Conservation (phyloP, 2,888 invertebrate genomes). For the Agrochola circellaris region DNA sequence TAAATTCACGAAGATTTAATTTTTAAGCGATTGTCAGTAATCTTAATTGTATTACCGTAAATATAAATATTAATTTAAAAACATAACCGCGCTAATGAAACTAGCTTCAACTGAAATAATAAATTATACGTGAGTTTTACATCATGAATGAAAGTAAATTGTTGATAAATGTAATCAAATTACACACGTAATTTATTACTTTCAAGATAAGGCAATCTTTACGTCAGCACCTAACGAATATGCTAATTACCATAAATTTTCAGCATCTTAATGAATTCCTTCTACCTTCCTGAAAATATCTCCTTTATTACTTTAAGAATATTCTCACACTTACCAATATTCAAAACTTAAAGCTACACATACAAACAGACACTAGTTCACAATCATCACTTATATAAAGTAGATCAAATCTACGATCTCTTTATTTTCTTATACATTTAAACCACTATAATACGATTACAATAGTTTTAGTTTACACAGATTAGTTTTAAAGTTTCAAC, state of each 20-base stretch:
- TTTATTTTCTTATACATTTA: slow-evolving; percentile 70
- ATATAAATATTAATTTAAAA: not conserved
- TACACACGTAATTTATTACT: slow-evolving; percentile 48
- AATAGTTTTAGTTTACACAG: slow-evolving; percentile 57
- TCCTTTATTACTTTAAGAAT: slow-evolving; percentile 20
- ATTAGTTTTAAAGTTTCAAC: slow-evolving; percentile 42
- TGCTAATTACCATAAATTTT: slow-evolving; percentile 39
- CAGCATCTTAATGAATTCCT: slow-evolving; percentile 25
- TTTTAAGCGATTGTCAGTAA: not conserved
- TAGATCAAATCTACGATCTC: slow-evolving; percentile 59
- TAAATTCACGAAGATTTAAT: not conserved
- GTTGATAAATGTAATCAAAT: slow-evolving; percentile 53
- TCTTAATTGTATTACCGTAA: not conserved
- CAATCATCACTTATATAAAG: slow-evolving; percentile 59
- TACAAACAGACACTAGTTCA: slow-evolving; percentile 59
- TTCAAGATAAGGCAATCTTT: slow-evolving; percentile 37
- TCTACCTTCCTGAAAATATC: slow-evolving; percentile 14
- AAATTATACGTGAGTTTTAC: not conserved
- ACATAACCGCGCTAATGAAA: not conserved
- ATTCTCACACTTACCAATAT: slow-evolving; percentile 66
- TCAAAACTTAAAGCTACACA: slow-evolving; percentile 44
- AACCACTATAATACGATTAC: slow-evolving; percentile 55
- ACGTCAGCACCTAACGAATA: slow-evolving; percentile 28
- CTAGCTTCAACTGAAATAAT: not conserved
- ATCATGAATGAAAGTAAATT: slow-evolving; percentile 14